phyloP scores from a whole-genome alignment of 1,140 invertebrate species.

The Cecropterus lyciades region DNA sequence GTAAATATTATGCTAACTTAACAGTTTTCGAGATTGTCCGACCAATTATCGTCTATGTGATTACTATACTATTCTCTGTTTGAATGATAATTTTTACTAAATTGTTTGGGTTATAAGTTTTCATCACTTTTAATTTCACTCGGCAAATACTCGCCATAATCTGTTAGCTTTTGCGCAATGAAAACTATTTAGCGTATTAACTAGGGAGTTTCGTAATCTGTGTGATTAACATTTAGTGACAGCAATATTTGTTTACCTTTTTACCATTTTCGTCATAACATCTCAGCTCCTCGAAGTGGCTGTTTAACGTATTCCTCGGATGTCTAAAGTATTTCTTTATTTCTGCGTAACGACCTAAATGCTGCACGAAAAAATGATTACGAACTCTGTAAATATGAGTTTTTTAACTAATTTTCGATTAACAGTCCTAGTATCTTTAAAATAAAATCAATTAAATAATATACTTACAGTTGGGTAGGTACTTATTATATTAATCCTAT shows the following conservation, averaged over 20 bases:
- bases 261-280: conserved; percentile 57
- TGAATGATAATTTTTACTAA: neutral
- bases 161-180: conserved; percentile 7
- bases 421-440: no score
- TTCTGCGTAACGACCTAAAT: conserved; percentile 68
- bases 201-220: conserved; percentile 8
- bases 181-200: conserved; percentile 16
- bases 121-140: neutral
- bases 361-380: conserved; percentile 43
- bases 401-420: no score
- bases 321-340: conserved; percentile 62
- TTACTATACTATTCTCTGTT: neutral
- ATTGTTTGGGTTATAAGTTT: conserved; percentile 5
- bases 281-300: conserved; percentile 68
- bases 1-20: no score
- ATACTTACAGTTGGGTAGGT: no score
- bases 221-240: conserved; percentile 15
- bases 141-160: conserved; percentile 1
- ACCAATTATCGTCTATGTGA: neutral
- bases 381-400: no score
- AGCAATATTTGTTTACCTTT: conserved; percentile 54
- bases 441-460: no score
- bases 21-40: no score
- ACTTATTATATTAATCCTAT: no score
- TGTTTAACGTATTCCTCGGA: conserved; percentile 60